Base-by-base conservation (phyloP, 2,113 vertebrate genomes). In the Gymnorhina tibicen region DNA sequence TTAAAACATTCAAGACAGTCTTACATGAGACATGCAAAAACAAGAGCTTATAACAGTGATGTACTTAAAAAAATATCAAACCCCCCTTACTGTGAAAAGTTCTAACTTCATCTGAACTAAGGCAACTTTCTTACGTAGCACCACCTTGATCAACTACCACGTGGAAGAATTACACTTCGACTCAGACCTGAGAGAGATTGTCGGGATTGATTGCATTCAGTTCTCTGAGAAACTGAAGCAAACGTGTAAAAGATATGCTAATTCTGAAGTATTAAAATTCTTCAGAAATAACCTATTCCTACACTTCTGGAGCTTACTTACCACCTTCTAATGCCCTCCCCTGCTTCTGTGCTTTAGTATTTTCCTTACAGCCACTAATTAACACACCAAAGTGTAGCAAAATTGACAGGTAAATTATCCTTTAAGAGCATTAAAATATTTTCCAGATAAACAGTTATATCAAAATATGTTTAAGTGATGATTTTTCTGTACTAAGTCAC, bases 351-450 rank as follows among this genome's bases (percentile, higher is more conserved):
- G 82, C 78, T 93, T 97, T 87, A 97, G 37, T 97, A 96, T 98
- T 98, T 98, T 93, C 96, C 97, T 97, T 95, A 52, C 47, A 97
- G 89, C 80, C 79, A 93, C 67, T 97, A 97, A 98, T 98, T 98
- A 98, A n/a, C 88, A 97, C 97, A 97, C 95, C 96, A 97, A 85
- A 88, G 84, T n/a, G 24, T n/a, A 94, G 41, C 39, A 92, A 89
- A 93, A 97, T 70, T 98, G 97, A 97, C 97, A 97, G 80, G 95
- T 94, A 97, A 97, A 98, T 98, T 97, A 98, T 94, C 93, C 96
- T 96, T 97, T 97, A 97, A 97, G 95, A 97, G 90, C 85, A 97
- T 96, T 96, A 97, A 96, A 97, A 70, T 86, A 96, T 90, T 96
- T 94, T 85, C 69, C 72, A 97, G 89, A 96, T 96, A 97, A 98